These are phyloP conservation scores for Poeciliopsis turrubarensis DNA, from an alignment of 2,113 vertebrate genomes.

Conservation along the genomic window DNA sequence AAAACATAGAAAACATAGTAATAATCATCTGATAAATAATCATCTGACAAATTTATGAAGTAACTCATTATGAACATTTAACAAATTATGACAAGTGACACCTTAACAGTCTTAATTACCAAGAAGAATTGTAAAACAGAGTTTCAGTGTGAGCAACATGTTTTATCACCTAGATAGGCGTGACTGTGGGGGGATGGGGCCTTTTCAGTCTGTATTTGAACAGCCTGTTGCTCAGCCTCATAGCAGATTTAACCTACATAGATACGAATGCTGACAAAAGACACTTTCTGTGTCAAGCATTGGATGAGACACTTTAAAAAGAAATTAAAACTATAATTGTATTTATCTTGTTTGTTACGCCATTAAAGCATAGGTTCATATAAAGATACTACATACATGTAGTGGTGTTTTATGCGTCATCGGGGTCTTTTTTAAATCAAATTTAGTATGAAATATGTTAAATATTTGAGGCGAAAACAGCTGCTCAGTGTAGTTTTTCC, in stretches of 20 bases:
- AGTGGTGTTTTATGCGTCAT: too few species aligned
- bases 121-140: not conserved
- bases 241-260: slow-evolving; percentile 6
- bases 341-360: slow-evolving; percentile 10
- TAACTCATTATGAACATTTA: not conserved
- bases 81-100: not conserved
- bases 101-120: not conserved
- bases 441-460: not conserved
- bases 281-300: not conserved
- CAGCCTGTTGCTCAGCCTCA: slow-evolving; percentile 49
- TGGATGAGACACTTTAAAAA: too few species aligned
- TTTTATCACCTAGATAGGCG: not conserved
- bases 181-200: slow-evolving; percentile 51
- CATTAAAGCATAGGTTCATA: not conserved
- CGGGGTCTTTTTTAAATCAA: fast-evolving
- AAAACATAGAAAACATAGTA: not conserved
- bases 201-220: slow-evolving; percentile 9
- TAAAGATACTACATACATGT: fast-evolving
- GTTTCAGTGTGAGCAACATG: slow-evolving; percentile 7
- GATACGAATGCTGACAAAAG: not conserved
- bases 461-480: not conserved
- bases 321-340: not conserved
- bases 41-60: not conserved
- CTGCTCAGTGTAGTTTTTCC: slow-evolving; percentile 12
- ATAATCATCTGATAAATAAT: not conserved